These are phyloP conservation scores for Thamnophis sirtalis DNA, from an alignment of 2,113 vertebrate genomes.

Conservation along the genomic window DNA sequence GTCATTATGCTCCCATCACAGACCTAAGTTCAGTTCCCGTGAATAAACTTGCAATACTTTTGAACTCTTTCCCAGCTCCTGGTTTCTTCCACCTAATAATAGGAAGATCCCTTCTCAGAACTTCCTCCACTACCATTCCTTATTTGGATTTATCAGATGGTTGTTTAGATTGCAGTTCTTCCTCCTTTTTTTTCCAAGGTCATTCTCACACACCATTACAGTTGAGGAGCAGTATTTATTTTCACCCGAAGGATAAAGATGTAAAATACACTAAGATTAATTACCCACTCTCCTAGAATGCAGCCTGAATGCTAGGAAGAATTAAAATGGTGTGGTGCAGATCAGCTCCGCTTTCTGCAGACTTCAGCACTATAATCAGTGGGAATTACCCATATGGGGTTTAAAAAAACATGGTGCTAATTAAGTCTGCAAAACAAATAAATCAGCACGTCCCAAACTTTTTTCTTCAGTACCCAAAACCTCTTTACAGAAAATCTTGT, in stretches of 20 bases:
- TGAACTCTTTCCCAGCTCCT: not conserved
- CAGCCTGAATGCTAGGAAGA: conserved; percentile 33
- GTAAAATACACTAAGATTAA: conserved; percentile 22
- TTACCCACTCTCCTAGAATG: conserved; percentile 21
- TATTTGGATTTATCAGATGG: not conserved
- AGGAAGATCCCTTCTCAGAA: not conserved
- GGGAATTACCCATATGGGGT: conserved; percentile 50
- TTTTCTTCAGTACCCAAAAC: not conserved
- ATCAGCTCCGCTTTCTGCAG: conserved; percentile 49
- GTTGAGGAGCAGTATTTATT: not conserved
- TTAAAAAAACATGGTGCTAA: conserved; percentile 43
- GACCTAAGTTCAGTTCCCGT: not conserved
- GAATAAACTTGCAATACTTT: not conserved
- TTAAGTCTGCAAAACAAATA: conserved; percentile 43
- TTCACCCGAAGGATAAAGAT: not conserved
- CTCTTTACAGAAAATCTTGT: not conserved
- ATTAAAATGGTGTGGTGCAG: conserved; percentile 24
- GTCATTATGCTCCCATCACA: not conserved
- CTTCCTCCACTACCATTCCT: not conserved
- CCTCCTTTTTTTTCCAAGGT: not conserved
- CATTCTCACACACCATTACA: not conserved
- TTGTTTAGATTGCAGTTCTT: not conserved
- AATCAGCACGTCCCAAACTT: not conserved
- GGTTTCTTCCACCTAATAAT: not conserved
- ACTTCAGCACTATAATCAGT: conserved; percentile 48